Percentiles rank a stretch among this genome's conserved stretches.
These are phyloP conservation scores for Pavo muticus DNA, from an alignment of 2,113 vertebrate genomes.

Conservation along the genomic window DNA sequence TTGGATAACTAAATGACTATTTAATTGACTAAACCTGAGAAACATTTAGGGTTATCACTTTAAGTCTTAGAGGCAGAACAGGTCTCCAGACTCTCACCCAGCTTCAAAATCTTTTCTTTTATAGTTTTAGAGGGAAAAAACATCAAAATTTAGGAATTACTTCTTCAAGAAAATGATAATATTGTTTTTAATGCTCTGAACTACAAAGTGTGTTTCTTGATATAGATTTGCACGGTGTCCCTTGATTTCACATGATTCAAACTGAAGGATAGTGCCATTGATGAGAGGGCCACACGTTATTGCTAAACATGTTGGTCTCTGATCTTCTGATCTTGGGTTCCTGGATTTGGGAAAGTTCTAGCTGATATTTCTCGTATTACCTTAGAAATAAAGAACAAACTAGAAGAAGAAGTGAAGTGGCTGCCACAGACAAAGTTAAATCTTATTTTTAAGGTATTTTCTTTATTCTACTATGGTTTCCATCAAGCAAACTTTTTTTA, in stretches of 20 bases:
- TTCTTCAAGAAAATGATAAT: not conserved
- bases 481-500: not conserved
- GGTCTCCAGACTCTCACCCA: not conserved
- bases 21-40: not conserved
- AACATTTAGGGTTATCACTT: not conserved
- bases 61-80: not conserved
- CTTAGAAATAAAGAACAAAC: not conserved
- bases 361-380: not conserved
- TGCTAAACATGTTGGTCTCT: fast-evolving
- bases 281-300: not conserved
- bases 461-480: not conserved
- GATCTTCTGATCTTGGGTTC: not conserved
- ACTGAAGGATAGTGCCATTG: not conserved
- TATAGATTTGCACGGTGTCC: not conserved
- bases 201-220: not conserved
- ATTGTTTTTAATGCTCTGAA: not conserved
- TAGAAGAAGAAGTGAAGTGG: not conserved
- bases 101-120: not conserved
- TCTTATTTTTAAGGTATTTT: not conserved
- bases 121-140: no score
- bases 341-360: not conserved
- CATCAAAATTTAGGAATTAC: not conserved
- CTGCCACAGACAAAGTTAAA: not conserved
- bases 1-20: not conserved
- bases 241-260: not conserved